Conservation (phyloP, 2,113 vertebrate genomes). For the Phasianus colchicus region DNA sequence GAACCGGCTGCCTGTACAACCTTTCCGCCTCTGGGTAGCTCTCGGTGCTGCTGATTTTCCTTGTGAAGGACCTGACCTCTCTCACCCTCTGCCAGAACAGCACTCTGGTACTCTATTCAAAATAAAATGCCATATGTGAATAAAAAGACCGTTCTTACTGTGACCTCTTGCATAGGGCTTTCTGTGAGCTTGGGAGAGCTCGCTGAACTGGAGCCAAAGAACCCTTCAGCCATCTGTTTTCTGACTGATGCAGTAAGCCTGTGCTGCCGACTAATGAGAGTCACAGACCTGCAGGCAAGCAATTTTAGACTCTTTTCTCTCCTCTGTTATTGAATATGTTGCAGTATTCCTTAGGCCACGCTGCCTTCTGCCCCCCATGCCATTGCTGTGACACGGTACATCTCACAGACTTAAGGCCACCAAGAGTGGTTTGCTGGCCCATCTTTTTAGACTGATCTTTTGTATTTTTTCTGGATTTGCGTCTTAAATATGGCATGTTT, state of each 20-base stretch:
- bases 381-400: not conserved
- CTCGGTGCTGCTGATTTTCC: not conserved
- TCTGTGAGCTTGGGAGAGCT: slow-evolving; percentile 34
- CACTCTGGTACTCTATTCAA: slow-evolving; percentile 55
- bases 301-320: slow-evolving; percentile 26
- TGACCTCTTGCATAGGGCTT: slow-evolving; percentile 34
- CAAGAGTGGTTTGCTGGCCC: not conserved
- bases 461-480: not conserved
- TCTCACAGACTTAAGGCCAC: not conserved
- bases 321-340: not conserved
- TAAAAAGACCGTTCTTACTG: slow-evolving; percentile 21
- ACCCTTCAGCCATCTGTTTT: slow-evolving; percentile 62
- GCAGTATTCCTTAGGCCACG: not conserved
- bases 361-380: slow-evolving; percentile 17
- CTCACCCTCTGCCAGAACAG: slow-evolving; percentile 28
- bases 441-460: not conserved
- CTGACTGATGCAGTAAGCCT: slow-evolving; percentile 44
- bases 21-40: not conserved
- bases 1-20: not conserved
- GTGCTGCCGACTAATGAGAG: not conserved
- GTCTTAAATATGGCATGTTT: not conserved
- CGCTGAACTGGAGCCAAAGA: slow-evolving; percentile 54
- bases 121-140: slow-evolving; percentile 57
- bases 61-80: not conserved
- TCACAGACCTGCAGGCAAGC: slow-evolving; percentile 33